These are phyloP conservation scores for Melanocharis versteri DNA, from an alignment of 2,113 vertebrate species.

Conservation along the genomic window DNA sequence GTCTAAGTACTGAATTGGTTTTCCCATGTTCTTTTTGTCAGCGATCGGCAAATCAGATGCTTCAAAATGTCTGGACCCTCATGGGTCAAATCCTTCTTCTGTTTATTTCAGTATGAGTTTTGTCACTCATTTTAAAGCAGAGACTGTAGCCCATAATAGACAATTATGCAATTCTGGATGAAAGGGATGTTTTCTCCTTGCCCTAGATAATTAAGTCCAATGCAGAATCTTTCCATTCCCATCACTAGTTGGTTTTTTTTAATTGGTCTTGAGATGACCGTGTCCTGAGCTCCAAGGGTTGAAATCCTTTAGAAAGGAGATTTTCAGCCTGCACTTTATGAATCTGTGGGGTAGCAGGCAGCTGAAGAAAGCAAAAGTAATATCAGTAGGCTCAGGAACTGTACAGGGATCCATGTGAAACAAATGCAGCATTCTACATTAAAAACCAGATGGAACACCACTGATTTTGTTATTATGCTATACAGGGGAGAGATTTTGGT, in stretches of 20 bases:
- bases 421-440: background rate
- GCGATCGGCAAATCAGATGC: background rate
- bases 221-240: slow-evolving; percentile 28
- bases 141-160: background rate
- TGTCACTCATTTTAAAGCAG: slow-evolving; percentile 49
- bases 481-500: background rate
- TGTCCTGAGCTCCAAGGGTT: background rate
- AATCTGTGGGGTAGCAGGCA: background rate
- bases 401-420: background rate
- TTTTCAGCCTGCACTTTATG: background rate
- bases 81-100: slow-evolving; percentile 2
- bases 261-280: background rate
- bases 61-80: background rate
- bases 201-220: slow-evolving; percentile 43
- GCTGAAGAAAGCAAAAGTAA: background rate
- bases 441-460: background rate
- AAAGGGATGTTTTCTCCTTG: slow-evolving; percentile 52
- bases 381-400: background rate
- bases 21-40: background rate
- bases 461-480: background rate
- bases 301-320: background rate
- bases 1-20: background rate
- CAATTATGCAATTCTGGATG: slow-evolving; percentile 18
- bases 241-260: slow-evolving; percentile 4
- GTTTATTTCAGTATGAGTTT: background rate